Conservation (phyloP, 2,888 invertebrate genomes). For the Eupeodes latifasciatus region DNA sequence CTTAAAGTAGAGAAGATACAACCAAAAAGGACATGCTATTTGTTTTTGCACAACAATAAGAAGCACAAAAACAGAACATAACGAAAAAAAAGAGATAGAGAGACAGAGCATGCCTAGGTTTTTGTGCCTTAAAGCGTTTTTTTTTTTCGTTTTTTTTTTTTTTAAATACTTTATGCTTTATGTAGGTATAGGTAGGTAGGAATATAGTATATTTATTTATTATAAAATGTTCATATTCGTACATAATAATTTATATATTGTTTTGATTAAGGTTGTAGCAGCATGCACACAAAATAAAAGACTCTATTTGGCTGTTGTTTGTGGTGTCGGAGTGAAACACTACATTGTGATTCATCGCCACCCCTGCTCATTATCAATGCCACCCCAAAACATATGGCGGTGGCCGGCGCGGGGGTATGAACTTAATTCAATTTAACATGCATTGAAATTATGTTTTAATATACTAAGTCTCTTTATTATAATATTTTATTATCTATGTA, state of each 20-base stretch:
- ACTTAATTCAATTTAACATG: constrained; percentile 25
- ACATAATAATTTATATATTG: background rate
- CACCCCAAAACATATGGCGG: background rate
- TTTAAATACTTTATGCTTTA: background rate
- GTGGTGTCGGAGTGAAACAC: background rate
- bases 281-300: constrained; percentile 14
- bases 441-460: constrained; percentile 15
- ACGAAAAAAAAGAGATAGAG: constrained; percentile 17
- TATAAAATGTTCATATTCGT: constrained; percentile 3
- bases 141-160: constrained; percentile 26
- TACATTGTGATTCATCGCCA: background rate
- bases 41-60: constrained; percentile 43
- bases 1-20: background rate
- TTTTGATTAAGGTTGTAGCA: background rate
- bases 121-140: constrained; percentile 60
- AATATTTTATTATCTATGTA: too few relatives aligned
- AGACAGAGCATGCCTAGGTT: constrained; percentile 60
- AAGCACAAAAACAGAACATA: background rate
- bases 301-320: constrained; percentile 18
- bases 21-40: constrained; percentile 62
- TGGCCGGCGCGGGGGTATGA: background rate
- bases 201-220: background rate
- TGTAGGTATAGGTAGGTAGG: background rate
- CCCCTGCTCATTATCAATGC: background rate
- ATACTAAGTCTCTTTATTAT: constrained; percentile 1